Conservation (phyloP, 2,797 vertebrate genomes). For the Anolis apletophallus region DNA sequence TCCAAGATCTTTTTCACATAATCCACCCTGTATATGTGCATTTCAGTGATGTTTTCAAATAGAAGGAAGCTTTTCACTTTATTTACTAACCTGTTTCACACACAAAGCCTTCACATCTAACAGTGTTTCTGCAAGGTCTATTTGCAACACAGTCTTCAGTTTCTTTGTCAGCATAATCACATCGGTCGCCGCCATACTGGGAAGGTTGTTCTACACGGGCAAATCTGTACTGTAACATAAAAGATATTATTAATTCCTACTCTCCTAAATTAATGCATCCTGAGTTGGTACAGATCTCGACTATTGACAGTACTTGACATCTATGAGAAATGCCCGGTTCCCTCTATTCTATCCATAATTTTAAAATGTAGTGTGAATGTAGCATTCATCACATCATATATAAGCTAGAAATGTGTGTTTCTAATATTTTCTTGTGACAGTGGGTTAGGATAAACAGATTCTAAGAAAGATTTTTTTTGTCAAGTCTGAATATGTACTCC, state of each 20-base stretch:
- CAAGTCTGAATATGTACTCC: not conserved
- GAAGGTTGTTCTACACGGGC: slow-evolving; percentile 83
- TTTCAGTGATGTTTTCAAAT: fast-evolving
- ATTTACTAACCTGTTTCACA: slow-evolving; percentile 86
- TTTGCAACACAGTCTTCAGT: slow-evolving; percentile 81
- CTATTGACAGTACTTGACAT: slow-evolving; percentile 12
- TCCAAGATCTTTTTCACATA: too few species aligned
- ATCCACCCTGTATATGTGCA: too few species aligned
- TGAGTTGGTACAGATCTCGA: not conserved
- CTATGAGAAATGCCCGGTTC: not conserved
- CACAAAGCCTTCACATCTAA: slow-evolving; percentile 87
- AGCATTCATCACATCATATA: slow-evolving; percentile 29
- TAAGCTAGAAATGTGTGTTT: too few species aligned
- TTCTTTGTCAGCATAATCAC: slow-evolving; percentile 81
- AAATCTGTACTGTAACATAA: slow-evolving; percentile 85
- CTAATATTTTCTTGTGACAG: too few species aligned
- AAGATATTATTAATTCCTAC: slow-evolving; percentile 53
- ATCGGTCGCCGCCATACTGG: slow-evolving; percentile 87
- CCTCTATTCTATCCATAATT: slow-evolving; percentile 11
- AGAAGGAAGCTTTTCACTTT: too few species aligned
- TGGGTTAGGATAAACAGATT: not conserved
- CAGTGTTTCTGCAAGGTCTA: slow-evolving; percentile 79
- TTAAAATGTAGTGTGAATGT: slow-evolving; percentile 29
- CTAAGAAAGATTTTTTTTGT: not conserved
- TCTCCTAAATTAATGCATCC: slow-evolving; percentile 44